Base-by-base conservation (phyloP, 2,113 vertebrate species). In the Chroicocephalus ridibundus region DNA sequence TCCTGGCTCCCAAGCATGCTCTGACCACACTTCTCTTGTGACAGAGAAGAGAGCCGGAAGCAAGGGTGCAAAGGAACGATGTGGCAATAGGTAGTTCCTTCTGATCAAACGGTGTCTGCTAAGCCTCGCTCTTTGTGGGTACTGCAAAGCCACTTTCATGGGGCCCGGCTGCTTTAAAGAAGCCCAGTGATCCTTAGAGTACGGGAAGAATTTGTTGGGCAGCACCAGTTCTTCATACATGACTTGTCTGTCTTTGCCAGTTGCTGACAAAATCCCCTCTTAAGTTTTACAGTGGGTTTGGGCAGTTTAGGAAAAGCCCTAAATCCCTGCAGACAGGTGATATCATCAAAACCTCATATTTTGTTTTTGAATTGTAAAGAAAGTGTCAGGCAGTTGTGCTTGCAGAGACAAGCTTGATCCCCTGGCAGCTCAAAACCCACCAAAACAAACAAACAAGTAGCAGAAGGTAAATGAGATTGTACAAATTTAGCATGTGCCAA, bases 401-500 rank as follows among this genome's bases (percentile, higher is more conserved):
- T 90, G 40, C 49, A 80, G 58, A 58, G 46, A 74, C 16, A 40
- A 80, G 36, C 46, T 86, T 29, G 44, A 85, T 88, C 26, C 34
- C 52, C 40, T 77, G 77, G 42, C 61, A 61, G n/a, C 75, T 86
- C 75, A 74, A 81, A 93, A 17, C 52, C 64, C 83, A 92, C 55
- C 61, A 71, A 86, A 94, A 84, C 91, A 94, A 79, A 55, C 29
- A 82, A 90, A 49, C 76, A 88, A 88, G 51, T 25, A 90, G 42
- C 68, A 94, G 87, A 95, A 93, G 49, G 82, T 82, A 95, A 86
- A 87, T 24, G 34, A 88, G 79, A 90, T 82, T 9, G 31, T 44
- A 81, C 78, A 90, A 61, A 95, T 82, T 44, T 29, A 87, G 31
- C 58, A 57, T 34, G 68, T 65, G 66, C 64, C 88, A 92, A 78